A percentile compares a stretch with the other conserved stretches of the same genome.
These are phyloP conservation scores for Epinotia brunnichana DNA, from an alignment of 2,888 invertebrate species.

Conservation along the genomic window DNA sequence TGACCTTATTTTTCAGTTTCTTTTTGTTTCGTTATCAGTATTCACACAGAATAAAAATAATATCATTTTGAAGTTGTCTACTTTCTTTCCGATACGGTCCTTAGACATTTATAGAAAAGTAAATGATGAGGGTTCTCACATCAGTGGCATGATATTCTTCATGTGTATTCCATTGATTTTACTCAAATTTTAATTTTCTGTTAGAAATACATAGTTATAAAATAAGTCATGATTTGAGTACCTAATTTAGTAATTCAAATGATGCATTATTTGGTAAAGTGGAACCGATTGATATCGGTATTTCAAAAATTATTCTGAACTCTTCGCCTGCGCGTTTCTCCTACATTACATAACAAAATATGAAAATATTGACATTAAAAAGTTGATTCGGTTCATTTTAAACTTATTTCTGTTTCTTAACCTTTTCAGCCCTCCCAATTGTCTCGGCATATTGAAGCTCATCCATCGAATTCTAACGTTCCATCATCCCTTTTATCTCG, in stretches of 20 bases:
- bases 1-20: too few relatives aligned
- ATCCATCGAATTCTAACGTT: constrained; percentile 32
- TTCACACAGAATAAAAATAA: too few relatives aligned
- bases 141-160: too few relatives aligned
- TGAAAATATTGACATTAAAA: background rate
- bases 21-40: too few relatives aligned
- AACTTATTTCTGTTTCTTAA: background rate
- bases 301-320: background rate
- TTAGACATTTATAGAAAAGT: too few relatives aligned
- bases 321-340: background rate
- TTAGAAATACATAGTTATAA: background rate
- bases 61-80: too few relatives aligned
- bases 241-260: too few relatives aligned
- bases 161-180: too few relatives aligned
- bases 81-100: too few relatives aligned
- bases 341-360: background rate
- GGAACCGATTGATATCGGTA: background rate
- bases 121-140: too few relatives aligned
- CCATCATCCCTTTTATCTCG: constrained; percentile 34
- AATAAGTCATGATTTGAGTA: too few relatives aligned
- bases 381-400: background rate
- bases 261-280: background rate
- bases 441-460: constrained; percentile 19
- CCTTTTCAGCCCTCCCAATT: constrained; percentile 3
- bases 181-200: too few relatives aligned